Conservation (phyloP, 2,797 vertebrate species). For the Triplophysa yarkandensis region DNA sequence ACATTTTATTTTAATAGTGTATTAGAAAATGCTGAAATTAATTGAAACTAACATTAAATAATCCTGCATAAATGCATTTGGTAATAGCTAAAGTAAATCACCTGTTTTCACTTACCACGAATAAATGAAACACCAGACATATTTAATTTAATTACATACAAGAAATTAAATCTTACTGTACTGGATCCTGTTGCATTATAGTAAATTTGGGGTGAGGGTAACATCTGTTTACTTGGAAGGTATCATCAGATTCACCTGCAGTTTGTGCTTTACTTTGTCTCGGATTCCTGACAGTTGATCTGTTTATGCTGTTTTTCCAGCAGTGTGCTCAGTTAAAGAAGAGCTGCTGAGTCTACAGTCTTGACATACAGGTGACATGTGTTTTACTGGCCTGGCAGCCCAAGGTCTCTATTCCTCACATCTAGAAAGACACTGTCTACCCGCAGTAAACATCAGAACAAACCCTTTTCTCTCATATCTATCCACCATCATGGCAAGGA, state of each 20-base stretch:
- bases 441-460: constrained; percentile 34
- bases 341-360: constrained; percentile 40
- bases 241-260: constrained; percentile 2
- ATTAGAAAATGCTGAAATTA: too few relatives aligned
- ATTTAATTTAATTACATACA: too few relatives aligned
- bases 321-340: constrained; percentile 17
- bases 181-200: background rate
- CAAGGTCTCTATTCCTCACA: constrained; percentile 50
- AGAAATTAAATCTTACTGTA: too few relatives aligned
- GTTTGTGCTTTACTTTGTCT: background rate
- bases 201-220: background rate
- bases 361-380: constrained; percentile 46
- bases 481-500: constrained; percentile 46
- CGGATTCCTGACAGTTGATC: constrained; percentile 26
- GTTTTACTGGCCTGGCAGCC: constrained; percentile 45
- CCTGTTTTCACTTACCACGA: too few relatives aligned
- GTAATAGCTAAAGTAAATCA: too few relatives aligned
- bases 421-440: constrained; percentile 34
- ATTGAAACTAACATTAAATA: too few relatives aligned
- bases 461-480: constrained; percentile 51
- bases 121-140: too few relatives aligned
- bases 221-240: background rate
- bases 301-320: constrained; percentile 19
- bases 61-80: too few relatives aligned
- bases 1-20: too few relatives aligned